Evolutionary conservation across 2,888 invertebrate species (phyloP), one percentile per base, ranked within the genome.

Genomic region (Habroteleia sp.): DNA sequence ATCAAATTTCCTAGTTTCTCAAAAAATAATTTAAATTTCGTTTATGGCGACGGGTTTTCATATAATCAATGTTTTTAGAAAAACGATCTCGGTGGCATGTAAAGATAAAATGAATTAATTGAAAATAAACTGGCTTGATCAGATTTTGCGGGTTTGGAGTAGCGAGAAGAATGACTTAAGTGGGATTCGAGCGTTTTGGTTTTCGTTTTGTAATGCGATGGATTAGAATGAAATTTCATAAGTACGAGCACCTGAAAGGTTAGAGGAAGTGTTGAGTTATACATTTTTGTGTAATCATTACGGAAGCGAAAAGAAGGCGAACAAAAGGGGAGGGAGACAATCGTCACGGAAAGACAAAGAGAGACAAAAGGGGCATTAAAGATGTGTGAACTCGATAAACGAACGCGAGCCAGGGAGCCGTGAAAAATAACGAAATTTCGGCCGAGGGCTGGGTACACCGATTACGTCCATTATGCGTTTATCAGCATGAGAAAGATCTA

Each of bases 401-500:
- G 66, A 71, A 68, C 74, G 74, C 60, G 79, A 81, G 83, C 77
- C 84, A 81, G 83, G 78, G 82, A 83, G 77, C 83, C 86, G 82
- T 86, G 85, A 85, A 87, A 85, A 87, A 86, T 86, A 87, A 87
- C 87, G 87, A 87, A 88, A 87, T 87, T 85, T 86, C 83, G 82
- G 82, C 75, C 81, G 77, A 65, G 82, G 82, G 83, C 82, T 77
- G 77, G 77, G 78, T 82, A 82, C 83, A 13, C 83, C 87, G 87
- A 88, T 88, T 87, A 88, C 86, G 85, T 83, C 85, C 84, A 87
- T 87, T 88, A 87, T 87, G 84, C 82, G 84, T 79, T 87, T 88
- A 88, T 88, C 88, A 86, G 87, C 85, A 84, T 88, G 88, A 86
- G 87, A 88, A 87, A 87, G 87, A 88, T 88, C 88, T 88, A 86